These are phyloP conservation scores for Drosophila anomelani DNA, from an alignment of 2,888 invertebrate genomes.

Conservation along the genomic window DNA sequence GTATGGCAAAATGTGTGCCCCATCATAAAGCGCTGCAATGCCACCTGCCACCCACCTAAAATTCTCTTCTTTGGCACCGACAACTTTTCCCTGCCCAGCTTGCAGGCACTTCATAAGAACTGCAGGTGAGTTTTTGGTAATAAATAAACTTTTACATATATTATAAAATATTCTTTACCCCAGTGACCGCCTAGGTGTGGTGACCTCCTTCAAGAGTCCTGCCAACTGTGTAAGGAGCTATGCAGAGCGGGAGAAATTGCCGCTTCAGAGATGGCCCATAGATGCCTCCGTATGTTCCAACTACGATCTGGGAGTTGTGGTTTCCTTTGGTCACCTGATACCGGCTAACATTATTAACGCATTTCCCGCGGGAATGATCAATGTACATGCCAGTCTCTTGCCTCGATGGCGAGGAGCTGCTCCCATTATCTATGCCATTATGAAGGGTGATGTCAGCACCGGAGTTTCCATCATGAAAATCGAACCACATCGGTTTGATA, in stretches of 20 bases:
- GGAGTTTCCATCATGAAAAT: conserved; percentile 96
- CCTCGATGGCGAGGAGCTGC: conserved; percentile 97
- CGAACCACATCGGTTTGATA: conserved; percentile 91
- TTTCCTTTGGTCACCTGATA: conserved; percentile 97
- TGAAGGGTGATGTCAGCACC: conserved; percentile 92
- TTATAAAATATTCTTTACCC: neutral
- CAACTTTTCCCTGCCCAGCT: conserved; percentile 91
- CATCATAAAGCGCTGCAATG: conserved; percentile 16
- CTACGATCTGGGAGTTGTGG: conserved; percentile 95
- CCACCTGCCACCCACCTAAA: conserved; percentile 74
- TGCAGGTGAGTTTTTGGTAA: conserved; percentile 85
- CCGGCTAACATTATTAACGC: conserved; percentile 90
- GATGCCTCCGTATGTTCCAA: conserved; percentile 78
- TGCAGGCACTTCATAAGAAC: conserved; percentile 88
- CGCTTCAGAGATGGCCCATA: conserved; percentile 90
- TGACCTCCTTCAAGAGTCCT: conserved; percentile 88
- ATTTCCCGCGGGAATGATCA: conserved; percentile 96
- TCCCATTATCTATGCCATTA: conserved; percentile 93
- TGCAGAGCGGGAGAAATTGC: conserved; percentile 87
- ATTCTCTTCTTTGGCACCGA: conserved; percentile 95
- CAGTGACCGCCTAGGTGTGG: conserved; percentile 86
- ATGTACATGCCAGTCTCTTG: conserved; percentile 96
- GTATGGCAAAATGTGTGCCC: conserved; percentile 9
- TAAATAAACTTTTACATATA: neutral
- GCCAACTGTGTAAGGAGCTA: conserved; percentile 89